These are phyloP conservation scores for Ptychadena robeensis DNA, from an alignment of 2,797 vertebrate species.

Conservation along the genomic window DNA sequence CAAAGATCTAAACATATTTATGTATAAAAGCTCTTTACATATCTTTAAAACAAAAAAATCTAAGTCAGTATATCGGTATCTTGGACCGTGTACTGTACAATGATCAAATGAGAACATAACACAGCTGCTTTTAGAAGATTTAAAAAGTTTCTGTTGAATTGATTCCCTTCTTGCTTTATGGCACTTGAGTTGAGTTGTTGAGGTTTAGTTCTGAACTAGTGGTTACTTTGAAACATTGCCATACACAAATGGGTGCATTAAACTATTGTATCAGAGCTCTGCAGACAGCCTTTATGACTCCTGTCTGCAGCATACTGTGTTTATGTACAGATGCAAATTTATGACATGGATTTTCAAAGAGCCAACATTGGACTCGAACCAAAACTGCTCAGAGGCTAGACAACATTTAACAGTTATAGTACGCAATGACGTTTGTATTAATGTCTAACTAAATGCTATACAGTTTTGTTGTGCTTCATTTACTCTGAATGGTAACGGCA, in stretches of 20 bases:
- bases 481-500: not conserved
- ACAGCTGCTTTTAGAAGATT: not conserved
- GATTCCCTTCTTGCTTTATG: not conserved
- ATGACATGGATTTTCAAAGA: conserved; percentile 25
- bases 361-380: conserved; percentile 19
- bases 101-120: not conserved
- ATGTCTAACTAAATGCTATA: not conserved
- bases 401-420: conserved; percentile 14
- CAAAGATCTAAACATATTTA: no score
- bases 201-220: conserved; percentile 6
- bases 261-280: conserved; percentile 29
- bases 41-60: no score
- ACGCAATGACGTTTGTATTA: not conserved
- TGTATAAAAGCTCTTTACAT: no score
- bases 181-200: conserved; percentile 11
- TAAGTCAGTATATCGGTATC: no score
- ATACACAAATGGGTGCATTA: conserved; percentile 32
- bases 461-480: not conserved
- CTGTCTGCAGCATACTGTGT: conserved; percentile 24
- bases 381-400: conserved; percentile 3
- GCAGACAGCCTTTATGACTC: conserved; percentile 38
- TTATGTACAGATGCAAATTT: conserved; percentile 24
- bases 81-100: not conserved
- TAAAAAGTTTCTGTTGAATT: not conserved
- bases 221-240: conserved; percentile 24